Conservation (phyloP, 2,797 vertebrate genomes). For the Natrix natrix region DNA sequence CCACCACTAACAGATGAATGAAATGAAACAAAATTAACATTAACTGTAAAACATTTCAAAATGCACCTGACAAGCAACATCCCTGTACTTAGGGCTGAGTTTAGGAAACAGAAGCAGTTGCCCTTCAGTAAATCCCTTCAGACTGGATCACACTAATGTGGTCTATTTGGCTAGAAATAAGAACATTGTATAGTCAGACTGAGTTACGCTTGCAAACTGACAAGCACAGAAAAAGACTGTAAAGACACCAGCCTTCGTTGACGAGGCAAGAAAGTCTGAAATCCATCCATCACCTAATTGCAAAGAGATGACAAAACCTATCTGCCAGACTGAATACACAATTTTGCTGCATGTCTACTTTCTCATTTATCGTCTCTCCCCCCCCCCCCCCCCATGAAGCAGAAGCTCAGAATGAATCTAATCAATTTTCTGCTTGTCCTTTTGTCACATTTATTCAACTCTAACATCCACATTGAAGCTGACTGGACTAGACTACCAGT, state of each 20-base stretch:
- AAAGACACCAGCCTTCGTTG: background rate
- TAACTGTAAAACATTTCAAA: background rate
- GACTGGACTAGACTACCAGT: background rate
- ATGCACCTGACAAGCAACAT: background rate
- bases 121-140: background rate
- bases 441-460: conserved; percentile 20
- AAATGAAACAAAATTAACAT: background rate
- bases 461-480: background rate
- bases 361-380: background rate
- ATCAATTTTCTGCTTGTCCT: conserved; percentile 11
- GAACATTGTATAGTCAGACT: background rate
- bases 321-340: background rate
- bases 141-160: background rate
- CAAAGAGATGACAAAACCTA: conserved; percentile 10
- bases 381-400: background rate
- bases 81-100: background rate
- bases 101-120: background rate
- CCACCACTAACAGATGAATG: too few relatives aligned
- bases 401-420: conserved; percentile 12
- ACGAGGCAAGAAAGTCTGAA: background rate
- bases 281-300: conserved; percentile 17
- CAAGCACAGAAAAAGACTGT: background rate
- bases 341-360: background rate
- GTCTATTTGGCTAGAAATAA: conserved; percentile 12
- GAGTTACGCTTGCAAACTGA: background rate